A percentile compares a stretch with the other conserved stretches of the same genome.
These are phyloP conservation scores for Enteromius radiatus DNA, from an alignment of 2,797 vertebrate genomes.

Conservation along the genomic window DNA sequence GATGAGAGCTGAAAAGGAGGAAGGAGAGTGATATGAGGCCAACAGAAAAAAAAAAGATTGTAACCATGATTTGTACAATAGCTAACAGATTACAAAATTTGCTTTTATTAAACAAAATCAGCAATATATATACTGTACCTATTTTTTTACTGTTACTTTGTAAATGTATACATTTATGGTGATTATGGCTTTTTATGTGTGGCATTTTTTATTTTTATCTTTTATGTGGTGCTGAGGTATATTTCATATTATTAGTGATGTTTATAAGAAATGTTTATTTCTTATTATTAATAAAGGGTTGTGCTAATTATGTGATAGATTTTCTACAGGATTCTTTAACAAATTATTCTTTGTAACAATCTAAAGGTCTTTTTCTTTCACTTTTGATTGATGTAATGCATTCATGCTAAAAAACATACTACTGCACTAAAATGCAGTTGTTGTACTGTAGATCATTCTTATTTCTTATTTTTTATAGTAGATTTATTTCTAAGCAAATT, in stretches of 20 bases:
- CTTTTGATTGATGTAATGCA: not conserved
- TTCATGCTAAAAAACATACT: not conserved
- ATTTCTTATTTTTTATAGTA: not conserved
- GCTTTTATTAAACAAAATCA: constrained; percentile 35
- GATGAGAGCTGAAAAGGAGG: constrained; percentile 63
- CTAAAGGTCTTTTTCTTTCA: not conserved
- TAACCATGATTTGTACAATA: constrained; percentile 33
- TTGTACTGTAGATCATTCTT: not conserved
- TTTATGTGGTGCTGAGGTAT: not conserved
- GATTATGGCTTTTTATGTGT: not conserved
- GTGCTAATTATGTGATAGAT: not conserved
- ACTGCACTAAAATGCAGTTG: not conserved
- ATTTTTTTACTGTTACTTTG: not conserved
- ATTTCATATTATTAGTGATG: not conserved
- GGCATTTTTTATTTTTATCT: not conserved
- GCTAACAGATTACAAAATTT: constrained; percentile 35
- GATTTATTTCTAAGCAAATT: not conserved
- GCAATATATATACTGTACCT: too few species aligned
- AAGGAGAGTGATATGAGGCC: constrained; percentile 67
- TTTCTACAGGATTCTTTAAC: not conserved
- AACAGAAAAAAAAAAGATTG: constrained; percentile 53
- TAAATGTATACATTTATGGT: not conserved
- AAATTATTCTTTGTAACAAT: not conserved
- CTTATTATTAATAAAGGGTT: not conserved
- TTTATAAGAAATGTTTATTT: not conserved